Conservation (phyloP, 2,797 vertebrate species). For the Falco naumanni region DNA sequence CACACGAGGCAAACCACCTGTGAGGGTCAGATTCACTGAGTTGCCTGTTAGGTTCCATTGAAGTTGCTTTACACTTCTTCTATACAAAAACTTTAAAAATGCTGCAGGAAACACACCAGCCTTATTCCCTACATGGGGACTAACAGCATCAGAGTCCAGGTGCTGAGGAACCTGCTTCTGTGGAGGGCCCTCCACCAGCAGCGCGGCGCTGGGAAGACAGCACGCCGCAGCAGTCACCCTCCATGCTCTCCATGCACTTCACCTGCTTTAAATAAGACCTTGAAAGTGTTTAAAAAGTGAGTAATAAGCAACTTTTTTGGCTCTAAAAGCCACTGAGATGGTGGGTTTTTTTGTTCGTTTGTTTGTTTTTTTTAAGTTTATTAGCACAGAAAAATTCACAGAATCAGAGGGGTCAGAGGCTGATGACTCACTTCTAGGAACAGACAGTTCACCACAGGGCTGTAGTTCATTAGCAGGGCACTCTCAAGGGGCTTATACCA, state of each 20-base stretch:
- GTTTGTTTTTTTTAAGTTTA: not conserved
- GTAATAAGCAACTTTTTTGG: not conserved
- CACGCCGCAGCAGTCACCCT: fast-evolving
- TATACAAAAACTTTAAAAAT: not conserved
- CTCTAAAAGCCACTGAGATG: not conserved
- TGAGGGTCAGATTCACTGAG: not conserved
- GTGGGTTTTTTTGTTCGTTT: no score
- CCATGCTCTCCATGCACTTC: not conserved
- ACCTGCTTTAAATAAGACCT: not conserved
- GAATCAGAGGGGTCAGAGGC: not conserved
- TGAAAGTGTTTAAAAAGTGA: not conserved
- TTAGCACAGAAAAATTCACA: not conserved
- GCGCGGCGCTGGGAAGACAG: not conserved
- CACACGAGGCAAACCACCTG: not conserved
- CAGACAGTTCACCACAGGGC: not conserved
- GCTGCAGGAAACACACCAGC: not conserved
- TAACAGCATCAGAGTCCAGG: not conserved
- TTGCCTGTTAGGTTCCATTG: not conserved
- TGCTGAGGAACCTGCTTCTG: not conserved
- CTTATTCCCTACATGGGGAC: not conserved
- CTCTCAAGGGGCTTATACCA: not conserved
- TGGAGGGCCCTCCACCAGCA: not conserved
- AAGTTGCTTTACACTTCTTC: not conserved
- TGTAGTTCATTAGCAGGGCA: not conserved
- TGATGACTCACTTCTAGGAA: not conserved